Percentiles rank a stretch among this genome's conserved stretches.
Evolutionary conservation across 2,888 invertebrate species (phyloP).

Genomic region (Agrochola lychnidis): DNA sequence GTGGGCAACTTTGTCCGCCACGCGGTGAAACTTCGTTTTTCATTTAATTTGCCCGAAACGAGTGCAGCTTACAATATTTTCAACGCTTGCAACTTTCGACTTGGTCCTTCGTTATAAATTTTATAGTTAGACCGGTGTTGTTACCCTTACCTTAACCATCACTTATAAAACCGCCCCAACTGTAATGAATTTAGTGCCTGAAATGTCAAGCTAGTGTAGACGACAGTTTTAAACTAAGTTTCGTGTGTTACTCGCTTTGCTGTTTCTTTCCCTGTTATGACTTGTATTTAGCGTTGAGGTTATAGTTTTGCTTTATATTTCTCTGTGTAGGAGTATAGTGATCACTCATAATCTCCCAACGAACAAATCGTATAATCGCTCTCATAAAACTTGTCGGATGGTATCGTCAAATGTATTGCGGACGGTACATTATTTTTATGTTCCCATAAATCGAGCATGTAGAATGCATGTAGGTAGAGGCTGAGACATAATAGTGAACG

Average conservation of each 20-base stretch:
- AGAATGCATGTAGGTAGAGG: slow-evolving; percentile 63
- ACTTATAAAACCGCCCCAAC: slow-evolving; percentile 69
- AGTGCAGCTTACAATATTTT: slow-evolving; percentile 90
- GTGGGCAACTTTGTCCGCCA: slow-evolving; percentile 86
- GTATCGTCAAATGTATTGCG: slow-evolving; percentile 58
- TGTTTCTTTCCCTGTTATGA: slow-evolving; percentile 52
- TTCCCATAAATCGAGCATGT: slow-evolving; percentile 69
- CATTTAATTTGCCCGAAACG: slow-evolving; percentile 90
- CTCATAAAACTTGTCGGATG: slow-evolving; percentile 53
- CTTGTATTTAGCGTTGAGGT: slow-evolving; percentile 27
- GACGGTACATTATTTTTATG: slow-evolving; percentile 69
- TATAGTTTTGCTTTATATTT: slow-evolving; percentile 14
- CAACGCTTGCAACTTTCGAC: slow-evolving; percentile 87
- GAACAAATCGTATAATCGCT: slow-evolving; percentile 29
- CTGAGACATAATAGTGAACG: slow-evolving; percentile 72
- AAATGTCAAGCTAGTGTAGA: slow-evolving; percentile 70
- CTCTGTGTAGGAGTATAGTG: not conserved
- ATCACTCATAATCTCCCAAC: slow-evolving; percentile 42
- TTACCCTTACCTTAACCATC: slow-evolving; percentile 67
- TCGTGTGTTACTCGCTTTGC: slow-evolving; percentile 54
- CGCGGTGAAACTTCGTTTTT: slow-evolving; percentile 88
- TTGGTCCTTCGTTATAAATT: slow-evolving; percentile 87
- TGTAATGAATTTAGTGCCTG: slow-evolving; percentile 75
- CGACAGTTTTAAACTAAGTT: slow-evolving; percentile 72
- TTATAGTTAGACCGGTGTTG: slow-evolving; percentile 78